Evolutionary conservation across 2,113 vertebrate species (phyloP), one percentile per base, ranked within the genome.

Genomic region (Crotalus tigris): DNA sequence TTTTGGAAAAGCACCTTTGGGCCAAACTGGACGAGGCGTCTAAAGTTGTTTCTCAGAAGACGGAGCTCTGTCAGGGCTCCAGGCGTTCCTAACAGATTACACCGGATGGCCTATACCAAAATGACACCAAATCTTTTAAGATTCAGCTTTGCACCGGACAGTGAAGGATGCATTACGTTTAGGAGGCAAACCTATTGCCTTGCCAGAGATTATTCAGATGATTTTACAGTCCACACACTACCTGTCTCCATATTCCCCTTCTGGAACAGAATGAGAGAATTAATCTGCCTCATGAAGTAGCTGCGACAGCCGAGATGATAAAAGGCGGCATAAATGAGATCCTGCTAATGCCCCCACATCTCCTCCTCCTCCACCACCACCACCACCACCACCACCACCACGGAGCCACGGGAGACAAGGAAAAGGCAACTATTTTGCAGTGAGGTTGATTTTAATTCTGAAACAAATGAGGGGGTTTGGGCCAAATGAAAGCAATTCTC

Each of bases 371-470:
- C 46, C 26, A 5, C n/a, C 9, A 11, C n/a, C 54, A 12, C 19
- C 11, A 23, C 46, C 46, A 46, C 46, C 46, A 46, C 26, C 26
- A 59, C 13, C 46, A 29, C 12, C 39, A 21, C 49, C 12, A 59
- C 1, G 10, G 51, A 44, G 29, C 17, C 2, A 58, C 26, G 0
- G 23, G 92, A 90, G 75, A n/a, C 93, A 93, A 95, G 61, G 81
- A 90, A 94, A 12, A 58, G 89, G 57, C 49, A 49, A 58, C 17
- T 92, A 3, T 12, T 93, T 92, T 96, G 95, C 92, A 96, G 95
- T 94, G 95, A 95, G 96, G 95, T 94, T 93, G 95, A 85, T 92
- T 98, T 88, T 98, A 98, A 98, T 98, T 97, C 92, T 92, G 92
- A 95, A 64, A 81, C 91, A 96, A 97, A 96, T 96, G 94, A 91